Evolutionary conservation across 2,113 vertebrate genomes (phyloP).

Genomic region (Leucoraja erinaceus): DNA sequence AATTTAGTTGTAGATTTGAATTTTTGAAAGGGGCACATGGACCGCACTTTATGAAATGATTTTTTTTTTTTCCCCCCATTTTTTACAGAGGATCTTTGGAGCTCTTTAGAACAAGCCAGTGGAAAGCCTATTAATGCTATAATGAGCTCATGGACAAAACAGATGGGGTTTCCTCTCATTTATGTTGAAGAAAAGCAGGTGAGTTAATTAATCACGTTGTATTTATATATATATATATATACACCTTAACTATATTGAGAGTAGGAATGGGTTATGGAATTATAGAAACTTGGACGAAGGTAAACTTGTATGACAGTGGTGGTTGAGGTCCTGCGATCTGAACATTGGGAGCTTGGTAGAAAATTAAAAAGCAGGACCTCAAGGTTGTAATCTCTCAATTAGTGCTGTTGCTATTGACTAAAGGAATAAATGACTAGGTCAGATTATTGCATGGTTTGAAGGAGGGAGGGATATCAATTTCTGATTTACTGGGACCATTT

Average conservation of each 20-base stretch:
- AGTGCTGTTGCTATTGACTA: too few relatives aligned
- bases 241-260: neutral
- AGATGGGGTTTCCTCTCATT: constrained; percentile 95
- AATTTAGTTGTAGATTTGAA: neutral
- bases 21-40: neutral
- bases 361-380: too few relatives aligned
- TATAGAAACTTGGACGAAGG: neutral
- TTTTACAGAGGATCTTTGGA: constrained; percentile 88
- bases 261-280: neutral
- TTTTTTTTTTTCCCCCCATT: constrained; percentile 40
- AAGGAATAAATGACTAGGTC: too few relatives aligned
- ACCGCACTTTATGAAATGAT: neutral
- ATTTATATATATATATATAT: too few relatives aligned
- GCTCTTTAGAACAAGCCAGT: constrained; percentile 86
- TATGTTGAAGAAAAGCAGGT: constrained; percentile 91
- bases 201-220: constrained; percentile 21
- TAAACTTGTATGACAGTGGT: too few relatives aligned
- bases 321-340: too few relatives aligned
- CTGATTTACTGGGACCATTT: too few relatives aligned
- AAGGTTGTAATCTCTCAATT: too few relatives aligned
- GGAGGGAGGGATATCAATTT: too few relatives aligned
- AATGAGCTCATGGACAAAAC: constrained; percentile 97
- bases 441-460: too few relatives aligned
- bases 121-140: constrained; percentile 90
- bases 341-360: too few relatives aligned